These are phyloP conservation scores for Cavia aperea DNA, from an alignment of 2,113 vertebrate genomes.

Conservation along the genomic window DNA sequence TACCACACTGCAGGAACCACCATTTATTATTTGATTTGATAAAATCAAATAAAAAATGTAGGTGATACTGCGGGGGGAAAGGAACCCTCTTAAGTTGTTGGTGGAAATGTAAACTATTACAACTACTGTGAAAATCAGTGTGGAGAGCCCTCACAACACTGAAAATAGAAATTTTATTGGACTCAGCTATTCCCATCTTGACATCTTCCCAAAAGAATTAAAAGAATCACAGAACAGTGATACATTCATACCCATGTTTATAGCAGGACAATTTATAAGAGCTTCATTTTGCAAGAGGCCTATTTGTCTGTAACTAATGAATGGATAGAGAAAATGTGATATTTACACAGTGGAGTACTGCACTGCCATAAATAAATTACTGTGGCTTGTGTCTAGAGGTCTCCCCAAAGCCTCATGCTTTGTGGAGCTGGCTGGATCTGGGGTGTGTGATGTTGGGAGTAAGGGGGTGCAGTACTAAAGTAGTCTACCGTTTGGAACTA, in stretches of 20 bases:
- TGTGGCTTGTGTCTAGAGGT: background rate
- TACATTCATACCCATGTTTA: background rate
- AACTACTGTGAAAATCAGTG: background rate
- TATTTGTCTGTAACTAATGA: background rate
- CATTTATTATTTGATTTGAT: too few species aligned
- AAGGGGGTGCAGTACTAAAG: background rate
- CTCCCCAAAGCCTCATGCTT: background rate
- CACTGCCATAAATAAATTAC: background rate
- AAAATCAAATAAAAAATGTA: background rate
- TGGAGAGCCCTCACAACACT: background rate
- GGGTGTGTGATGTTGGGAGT: background rate
- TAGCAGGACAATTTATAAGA: background rate
- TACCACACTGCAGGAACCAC: too few species aligned
- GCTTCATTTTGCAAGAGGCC: background rate
- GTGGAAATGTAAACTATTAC: background rate
- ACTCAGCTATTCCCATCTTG: background rate
- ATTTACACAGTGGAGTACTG: background rate
- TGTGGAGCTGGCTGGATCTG: background rate
- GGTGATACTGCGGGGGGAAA: background rate
- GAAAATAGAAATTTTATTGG: background rate
- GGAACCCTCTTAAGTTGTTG: background rate
- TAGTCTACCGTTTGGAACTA: background rate
- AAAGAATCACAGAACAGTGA: background rate
- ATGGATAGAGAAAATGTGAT: background rate
- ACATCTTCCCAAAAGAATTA: background rate